Evolutionary conservation across 2,797 vertebrate genomes (phyloP), one percentile per base, ranked within the genome.

Genomic region (Eupleurogrammus muticus): DNA sequence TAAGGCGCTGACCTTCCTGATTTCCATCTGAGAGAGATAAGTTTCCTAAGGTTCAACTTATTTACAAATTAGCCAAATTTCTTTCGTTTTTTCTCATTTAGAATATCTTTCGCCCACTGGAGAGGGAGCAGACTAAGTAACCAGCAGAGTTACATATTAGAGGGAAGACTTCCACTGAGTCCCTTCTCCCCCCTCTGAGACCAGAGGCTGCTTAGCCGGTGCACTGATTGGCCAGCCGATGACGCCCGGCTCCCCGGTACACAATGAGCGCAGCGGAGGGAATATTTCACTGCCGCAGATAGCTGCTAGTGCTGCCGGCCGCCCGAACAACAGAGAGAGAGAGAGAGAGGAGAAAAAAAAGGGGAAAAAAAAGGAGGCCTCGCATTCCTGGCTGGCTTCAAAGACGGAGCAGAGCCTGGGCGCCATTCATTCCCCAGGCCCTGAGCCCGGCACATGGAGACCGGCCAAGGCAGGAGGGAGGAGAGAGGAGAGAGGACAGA

Each of bases 381-480:
- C 83, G 83, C 93, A 94, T 95, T 96, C 93, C 93, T 92, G 90
- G 70, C 84, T 79, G 60, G 85, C 94, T 95, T 95, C 95, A 96
- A 92, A 95, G 94, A 92, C 90, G 49, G 87, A 91, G 92, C 88
- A 88, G 77, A 86, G 90, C 82, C 81, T 48, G 81, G 89, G 91
- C 81, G 82, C 90, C 92, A 92, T 96, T 95, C 93, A 94, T 92
- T 91, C 84, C 79, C 90, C 91, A 92, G 92, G 89, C 88, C 86
- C 88, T 89, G 89, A 90, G 90, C 91, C 89, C 85, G 80, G 89
- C 87, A 86, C 91, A 89, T 92, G 94, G 94, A 92, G 55, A 85
- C 68, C 64, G 83, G 94, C 94, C 96, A 96, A 94, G 81, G 84
- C 83, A 86, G 83, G 81, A 86, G 84, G 83, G 90, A 89, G 77